Conservation (phyloP, 2,888 invertebrate species). For the Maniola hyperantus region DNA sequence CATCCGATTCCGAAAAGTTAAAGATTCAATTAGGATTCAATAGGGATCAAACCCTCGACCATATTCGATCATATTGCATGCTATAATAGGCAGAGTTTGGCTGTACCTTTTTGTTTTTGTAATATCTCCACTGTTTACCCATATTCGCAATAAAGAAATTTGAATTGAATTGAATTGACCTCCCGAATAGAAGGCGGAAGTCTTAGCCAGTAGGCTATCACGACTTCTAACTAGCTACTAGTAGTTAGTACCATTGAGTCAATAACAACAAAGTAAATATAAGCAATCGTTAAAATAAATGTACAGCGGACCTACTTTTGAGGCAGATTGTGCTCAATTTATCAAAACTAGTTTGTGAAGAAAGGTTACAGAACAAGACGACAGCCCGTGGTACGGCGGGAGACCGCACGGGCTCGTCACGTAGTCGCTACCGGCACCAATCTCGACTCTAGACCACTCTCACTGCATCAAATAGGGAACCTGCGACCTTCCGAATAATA, state of each 20-base stretch:
- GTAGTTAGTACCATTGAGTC: neutral
- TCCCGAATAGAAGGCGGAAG: too few relatives aligned
- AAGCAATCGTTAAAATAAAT: constrained; percentile 9
- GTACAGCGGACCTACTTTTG: constrained; percentile 23
- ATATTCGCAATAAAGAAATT: too few relatives aligned
- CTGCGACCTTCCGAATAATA: constrained; percentile 24
- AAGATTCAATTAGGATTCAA: too few relatives aligned
- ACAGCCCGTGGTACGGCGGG: constrained; percentile 45
- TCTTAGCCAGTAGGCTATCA: neutral
- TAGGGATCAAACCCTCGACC: too few relatives aligned
- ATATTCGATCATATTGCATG: too few relatives aligned
- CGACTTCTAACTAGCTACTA: neutral
- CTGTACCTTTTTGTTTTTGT: too few relatives aligned
- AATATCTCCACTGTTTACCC: too few relatives aligned
- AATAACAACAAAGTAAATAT: neutral
- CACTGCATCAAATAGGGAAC: constrained; percentile 76
- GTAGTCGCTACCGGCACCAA: constrained; percentile 75
- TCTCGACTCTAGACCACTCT: constrained; percentile 81
- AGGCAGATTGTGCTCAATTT: constrained; percentile 23
- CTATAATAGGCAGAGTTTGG: too few relatives aligned
- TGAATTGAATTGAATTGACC: too few relatives aligned
- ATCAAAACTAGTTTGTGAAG: constrained; percentile 34
- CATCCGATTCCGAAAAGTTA: too few relatives aligned
- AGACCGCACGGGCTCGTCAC: constrained; percentile 64
- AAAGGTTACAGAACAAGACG: constrained; percentile 37